These are phyloP conservation scores for Cydia amplana DNA, from an alignment of 1,140 invertebrate genomes.

Conservation along the genomic window DNA sequence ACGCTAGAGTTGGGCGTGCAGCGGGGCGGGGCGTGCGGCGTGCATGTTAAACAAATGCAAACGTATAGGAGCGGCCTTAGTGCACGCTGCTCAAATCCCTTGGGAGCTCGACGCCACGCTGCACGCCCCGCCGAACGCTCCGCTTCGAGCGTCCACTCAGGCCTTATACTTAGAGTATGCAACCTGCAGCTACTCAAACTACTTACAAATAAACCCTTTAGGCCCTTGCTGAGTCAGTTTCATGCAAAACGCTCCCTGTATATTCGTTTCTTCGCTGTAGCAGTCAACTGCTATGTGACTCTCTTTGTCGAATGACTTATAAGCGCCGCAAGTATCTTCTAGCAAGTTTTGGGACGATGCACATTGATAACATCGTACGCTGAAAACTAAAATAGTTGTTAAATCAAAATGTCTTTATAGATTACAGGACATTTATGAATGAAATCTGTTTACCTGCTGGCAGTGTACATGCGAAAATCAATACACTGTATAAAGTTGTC, in stretches of 20 bases:
- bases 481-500: conserved; percentile 6
- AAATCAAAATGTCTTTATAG: background rate
- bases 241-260: conserved; percentile 96
- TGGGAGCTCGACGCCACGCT: no score
- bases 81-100: no score
- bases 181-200: background rate
- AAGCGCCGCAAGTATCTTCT: conserved; percentile 92
- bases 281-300: conserved; percentile 93
- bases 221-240: conserved; percentile 94
- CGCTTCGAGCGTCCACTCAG: no score
- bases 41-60: no score
- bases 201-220: conserved; percentile 94
- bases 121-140: no score
- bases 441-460: conserved; percentile 11
- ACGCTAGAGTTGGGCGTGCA: no score
- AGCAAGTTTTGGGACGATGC: conserved; percentile 87
- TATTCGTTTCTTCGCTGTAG: conserved; percentile 92
- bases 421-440: conserved; percentile 9
- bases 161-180: no score
- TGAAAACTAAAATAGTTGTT: conserved; percentile 75
- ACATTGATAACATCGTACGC: conserved; percentile 93
- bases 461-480: background rate
- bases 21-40: no score
- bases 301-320: conserved; percentile 88
- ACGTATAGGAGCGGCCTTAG: no score